These are phyloP conservation scores for Poeciliopsis paucimaculata DNA, from an alignment of 2,797 vertebrate species.

Conservation along the genomic window DNA sequence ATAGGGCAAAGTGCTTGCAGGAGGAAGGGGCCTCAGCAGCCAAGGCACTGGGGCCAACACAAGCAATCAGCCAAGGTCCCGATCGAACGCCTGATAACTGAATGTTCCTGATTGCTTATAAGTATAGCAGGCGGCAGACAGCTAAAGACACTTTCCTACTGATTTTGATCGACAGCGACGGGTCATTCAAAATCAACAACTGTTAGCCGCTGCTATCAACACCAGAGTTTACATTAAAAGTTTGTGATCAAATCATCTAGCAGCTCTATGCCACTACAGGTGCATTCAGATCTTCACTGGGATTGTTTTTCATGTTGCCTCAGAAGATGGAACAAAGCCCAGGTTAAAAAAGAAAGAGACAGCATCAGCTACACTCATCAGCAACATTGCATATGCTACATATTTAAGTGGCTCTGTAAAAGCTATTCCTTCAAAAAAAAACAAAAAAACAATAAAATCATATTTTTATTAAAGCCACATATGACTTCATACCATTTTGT, in stretches of 20 bases:
- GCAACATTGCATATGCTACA: not conserved
- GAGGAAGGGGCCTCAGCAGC: conserved; percentile 37
- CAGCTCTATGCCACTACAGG: not conserved
- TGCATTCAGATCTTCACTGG: not conserved
- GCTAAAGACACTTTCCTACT: conserved; percentile 54
- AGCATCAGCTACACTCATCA: not conserved
- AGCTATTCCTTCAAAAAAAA: too few relatives aligned
- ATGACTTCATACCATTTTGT: not conserved
- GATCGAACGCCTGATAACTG: conserved; percentile 72
- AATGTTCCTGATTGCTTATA: conserved; percentile 72
- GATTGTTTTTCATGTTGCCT: not conserved
- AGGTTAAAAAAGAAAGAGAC: not conserved
- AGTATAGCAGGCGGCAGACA: conserved; percentile 48
- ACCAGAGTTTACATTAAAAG: conserved; percentile 28
- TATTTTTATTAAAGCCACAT: not conserved
- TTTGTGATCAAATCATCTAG: conserved; percentile 27
- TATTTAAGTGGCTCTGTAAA: not conserved
- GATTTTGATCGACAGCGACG: conserved; percentile 72
- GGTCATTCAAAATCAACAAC: conserved; percentile 56
- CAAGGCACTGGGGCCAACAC: conserved; percentile 47
- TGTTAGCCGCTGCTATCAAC: conserved; percentile 27
- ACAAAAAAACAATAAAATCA: not conserved
- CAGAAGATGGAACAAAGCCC: not conserved
- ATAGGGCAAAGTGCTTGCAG: conserved; percentile 58
- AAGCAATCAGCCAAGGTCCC: conserved; percentile 66